A percentile compares a stretch with the other conserved stretches of the same genome.
Evolutionary conservation across 2,888 invertebrate genomes (phyloP).

Genomic region (Lampropteryx suffumata): DNA sequence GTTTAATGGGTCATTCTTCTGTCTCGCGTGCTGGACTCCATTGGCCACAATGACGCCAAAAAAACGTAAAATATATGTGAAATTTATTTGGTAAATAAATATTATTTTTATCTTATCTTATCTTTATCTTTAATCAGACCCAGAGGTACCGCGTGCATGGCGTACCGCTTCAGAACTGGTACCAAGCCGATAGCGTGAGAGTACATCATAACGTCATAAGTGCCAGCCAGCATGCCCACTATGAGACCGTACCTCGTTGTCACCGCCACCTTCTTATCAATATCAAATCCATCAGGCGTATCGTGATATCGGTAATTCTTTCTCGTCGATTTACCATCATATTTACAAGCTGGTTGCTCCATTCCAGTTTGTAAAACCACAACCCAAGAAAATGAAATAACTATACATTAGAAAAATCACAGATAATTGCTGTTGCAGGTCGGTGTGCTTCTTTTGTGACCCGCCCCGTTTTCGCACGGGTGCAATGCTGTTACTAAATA

Average conservation of each 20-base stretch:
- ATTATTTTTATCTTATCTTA: too few species aligned
- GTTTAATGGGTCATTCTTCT: constrained; percentile 57
- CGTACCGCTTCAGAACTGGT: constrained; percentile 52
- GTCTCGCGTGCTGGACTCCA: constrained; percentile 39
- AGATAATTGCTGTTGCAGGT: too few species aligned
- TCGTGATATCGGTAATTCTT: constrained; percentile 68
- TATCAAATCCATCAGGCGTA: constrained; percentile 65
- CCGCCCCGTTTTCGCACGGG: too few species aligned
- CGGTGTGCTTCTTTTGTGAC: too few species aligned
- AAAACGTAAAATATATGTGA: too few species aligned
- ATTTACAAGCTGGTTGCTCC: constrained; percentile 35
- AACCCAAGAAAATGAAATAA: too few species aligned
- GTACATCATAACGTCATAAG: constrained; percentile 62
- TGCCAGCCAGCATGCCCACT: constrained; percentile 49
- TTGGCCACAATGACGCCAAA: constrained; percentile 63
- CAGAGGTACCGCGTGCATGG: constrained; percentile 56
- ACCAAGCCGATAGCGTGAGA: constrained; percentile 54
- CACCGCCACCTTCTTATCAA: constrained; percentile 56
- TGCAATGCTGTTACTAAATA: too few species aligned
- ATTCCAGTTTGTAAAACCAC: constrained; percentile 22
- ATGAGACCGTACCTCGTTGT: constrained; percentile 58
- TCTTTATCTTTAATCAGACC: constrained; percentile 67
- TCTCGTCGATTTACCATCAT: constrained; percentile 35
- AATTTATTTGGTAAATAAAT: too few species aligned
- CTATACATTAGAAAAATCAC: too few species aligned